Conservation (phyloP, 2,797 vertebrate species). For the Cyclura pinguis region DNA sequence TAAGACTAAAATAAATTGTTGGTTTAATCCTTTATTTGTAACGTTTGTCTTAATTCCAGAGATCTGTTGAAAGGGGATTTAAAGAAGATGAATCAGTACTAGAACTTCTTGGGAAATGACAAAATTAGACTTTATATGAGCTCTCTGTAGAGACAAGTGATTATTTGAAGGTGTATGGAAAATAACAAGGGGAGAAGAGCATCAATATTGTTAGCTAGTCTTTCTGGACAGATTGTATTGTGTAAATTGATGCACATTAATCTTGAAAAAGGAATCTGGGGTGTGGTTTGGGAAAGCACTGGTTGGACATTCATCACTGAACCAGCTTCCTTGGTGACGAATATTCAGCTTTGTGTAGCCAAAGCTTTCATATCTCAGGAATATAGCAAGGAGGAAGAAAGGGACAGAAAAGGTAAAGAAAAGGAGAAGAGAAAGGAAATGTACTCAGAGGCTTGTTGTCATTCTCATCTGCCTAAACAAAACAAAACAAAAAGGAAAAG, state of each 20-base stretch:
- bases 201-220: constrained; percentile 28
- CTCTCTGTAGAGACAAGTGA: constrained; percentile 53
- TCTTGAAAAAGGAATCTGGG: constrained; percentile 52
- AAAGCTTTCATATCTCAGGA: not conserved
- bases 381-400: not conserved
- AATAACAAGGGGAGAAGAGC: constrained; percentile 12
- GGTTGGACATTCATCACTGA: constrained; percentile 31
- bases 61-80: constrained; percentile 64
- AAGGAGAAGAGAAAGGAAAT: not conserved
- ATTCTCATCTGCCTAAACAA: not conserved
- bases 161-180: constrained; percentile 47
- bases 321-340: not conserved
- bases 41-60: constrained; percentile 69
- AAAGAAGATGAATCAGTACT: constrained; percentile 52
- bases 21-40: constrained; percentile 65
- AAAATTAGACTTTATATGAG: constrained; percentile 46
- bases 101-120: constrained; percentile 51
- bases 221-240: constrained; percentile 27
- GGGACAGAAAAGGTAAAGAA: not conserved
- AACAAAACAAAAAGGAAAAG: not conserved
- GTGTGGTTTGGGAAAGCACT: constrained; percentile 4
- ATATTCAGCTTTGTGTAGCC: not conserved
- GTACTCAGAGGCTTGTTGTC: not conserved
- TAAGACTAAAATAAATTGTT: constrained; percentile 47
- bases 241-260: constrained; percentile 36